Conservation (phyloP, 2,888 invertebrate species). For the Abrostola tripartita region DNA sequence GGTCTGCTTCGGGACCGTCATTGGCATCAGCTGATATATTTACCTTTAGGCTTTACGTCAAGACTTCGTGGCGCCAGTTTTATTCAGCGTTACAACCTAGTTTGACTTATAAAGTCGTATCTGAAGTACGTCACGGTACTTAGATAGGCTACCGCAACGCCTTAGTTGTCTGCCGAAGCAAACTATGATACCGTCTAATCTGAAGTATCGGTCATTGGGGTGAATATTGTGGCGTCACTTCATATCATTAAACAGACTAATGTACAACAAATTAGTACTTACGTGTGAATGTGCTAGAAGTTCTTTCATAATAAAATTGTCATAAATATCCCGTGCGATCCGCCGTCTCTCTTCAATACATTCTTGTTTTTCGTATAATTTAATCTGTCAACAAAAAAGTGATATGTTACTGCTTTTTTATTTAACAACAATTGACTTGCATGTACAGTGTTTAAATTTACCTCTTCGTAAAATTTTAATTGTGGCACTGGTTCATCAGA, state of each 20-base stretch:
- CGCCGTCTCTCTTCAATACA: constrained; percentile 98
- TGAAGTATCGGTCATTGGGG: constrained; percentile 5
- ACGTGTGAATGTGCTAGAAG: constrained; percentile 99
- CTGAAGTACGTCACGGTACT: background rate
- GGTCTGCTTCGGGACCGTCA: too few species aligned
- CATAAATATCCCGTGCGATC: constrained; percentile 98
- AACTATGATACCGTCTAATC: constrained; percentile 13
- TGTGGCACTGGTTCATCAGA: constrained; percentile 99
- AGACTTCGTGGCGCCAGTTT: too few species aligned
- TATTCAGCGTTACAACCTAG: too few species aligned
- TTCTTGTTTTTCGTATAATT: constrained; percentile 99
- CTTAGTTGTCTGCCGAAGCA: constrained; percentile 1
- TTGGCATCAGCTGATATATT: too few species aligned
- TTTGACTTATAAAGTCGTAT: background rate
- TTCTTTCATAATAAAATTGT: constrained; percentile 99
- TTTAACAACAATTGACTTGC: constrained; percentile 6
- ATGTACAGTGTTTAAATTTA: constrained; percentile 77
- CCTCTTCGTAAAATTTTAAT: constrained; percentile 99
- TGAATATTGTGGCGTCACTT: background rate
- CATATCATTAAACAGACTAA: constrained; percentile 2
- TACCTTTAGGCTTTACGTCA: too few species aligned
- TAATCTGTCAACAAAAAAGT: constrained; percentile 92
- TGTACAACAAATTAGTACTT: constrained; percentile 82
- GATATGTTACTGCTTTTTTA: constrained; percentile 4
- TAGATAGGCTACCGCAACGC: background rate